These are phyloP conservation scores for Calyptomena viridis DNA, from an alignment of 2,113 vertebrate species.

Conservation along the genomic window DNA sequence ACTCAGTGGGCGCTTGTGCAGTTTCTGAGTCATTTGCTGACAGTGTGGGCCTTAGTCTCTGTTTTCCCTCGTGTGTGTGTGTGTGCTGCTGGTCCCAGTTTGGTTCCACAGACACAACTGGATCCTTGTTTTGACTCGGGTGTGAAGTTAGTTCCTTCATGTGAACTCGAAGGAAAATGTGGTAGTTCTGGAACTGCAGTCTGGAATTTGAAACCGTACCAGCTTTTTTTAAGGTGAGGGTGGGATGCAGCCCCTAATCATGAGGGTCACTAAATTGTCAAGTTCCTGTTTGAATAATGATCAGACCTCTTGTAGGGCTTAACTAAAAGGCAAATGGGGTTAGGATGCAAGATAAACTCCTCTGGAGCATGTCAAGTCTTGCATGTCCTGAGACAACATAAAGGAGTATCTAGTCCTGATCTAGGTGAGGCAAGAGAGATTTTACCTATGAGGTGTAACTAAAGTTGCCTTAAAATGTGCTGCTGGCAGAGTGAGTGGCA, in stretches of 20 bases:
- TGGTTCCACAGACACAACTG: not conserved
- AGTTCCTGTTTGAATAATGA: not conserved
- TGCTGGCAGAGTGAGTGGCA: not conserved
- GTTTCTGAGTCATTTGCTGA: slow-evolving; percentile 25
- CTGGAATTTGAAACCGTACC: not conserved
- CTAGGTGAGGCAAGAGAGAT: not conserved
- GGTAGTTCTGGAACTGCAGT: not conserved
- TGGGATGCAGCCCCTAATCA: not conserved
- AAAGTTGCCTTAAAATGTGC: not conserved
- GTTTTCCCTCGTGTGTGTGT: not conserved
- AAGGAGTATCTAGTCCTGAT: not conserved
- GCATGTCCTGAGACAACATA: rapidly evolving
- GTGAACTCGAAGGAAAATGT: not conserved
- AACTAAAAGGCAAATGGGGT: not conserved
- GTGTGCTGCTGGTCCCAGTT: not conserved
- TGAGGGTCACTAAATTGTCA: not conserved
- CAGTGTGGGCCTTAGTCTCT: not conserved
- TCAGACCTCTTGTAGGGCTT: not conserved
- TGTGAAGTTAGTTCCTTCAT: not conserved
- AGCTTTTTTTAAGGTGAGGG: not conserved
- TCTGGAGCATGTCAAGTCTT: not conserved
- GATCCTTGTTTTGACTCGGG: not conserved
- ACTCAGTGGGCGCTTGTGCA: not conserved
- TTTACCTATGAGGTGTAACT: not conserved
- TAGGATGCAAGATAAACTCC: not conserved